Conservation (phyloP, 2,113 vertebrate genomes). For the Cygnus atratus region DNA sequence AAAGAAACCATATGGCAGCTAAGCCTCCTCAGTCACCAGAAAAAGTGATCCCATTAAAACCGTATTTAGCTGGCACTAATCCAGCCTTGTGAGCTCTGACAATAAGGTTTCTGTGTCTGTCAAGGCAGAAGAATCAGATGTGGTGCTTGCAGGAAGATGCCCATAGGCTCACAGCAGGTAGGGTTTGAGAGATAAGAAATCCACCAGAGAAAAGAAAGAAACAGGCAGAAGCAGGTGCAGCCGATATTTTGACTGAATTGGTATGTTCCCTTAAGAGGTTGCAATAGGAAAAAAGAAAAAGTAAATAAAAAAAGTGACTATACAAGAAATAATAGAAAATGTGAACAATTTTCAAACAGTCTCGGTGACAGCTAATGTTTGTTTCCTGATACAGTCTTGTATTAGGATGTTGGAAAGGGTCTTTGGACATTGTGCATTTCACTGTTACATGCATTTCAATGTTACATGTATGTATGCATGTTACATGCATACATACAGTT, state of each 20-base stretch:
- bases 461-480: too few species aligned
- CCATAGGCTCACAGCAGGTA: background rate
- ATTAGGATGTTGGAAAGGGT: background rate
- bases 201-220: background rate
- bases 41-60: slow-evolving; percentile 46
- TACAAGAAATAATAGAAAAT: background rate
- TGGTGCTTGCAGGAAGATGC: background rate
- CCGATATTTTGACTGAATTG: background rate
- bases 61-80: slow-evolving; percentile 27
- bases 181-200: background rate
- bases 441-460: background rate
- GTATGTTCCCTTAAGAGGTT: background rate
- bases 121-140: background rate
- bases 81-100: slow-evolving; percentile 19
- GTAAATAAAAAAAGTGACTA: background rate
- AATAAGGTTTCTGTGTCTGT: background rate
- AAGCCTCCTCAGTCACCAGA: slow-evolving; percentile 9
- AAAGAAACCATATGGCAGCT: slow-evolving; percentile 46
- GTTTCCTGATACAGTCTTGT: background rate
- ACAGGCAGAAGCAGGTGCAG: background rate
- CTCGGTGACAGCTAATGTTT: background rate
- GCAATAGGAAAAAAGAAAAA: background rate
- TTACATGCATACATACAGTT: background rate
- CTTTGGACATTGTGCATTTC: background rate
- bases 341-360: background rate